Conservation (phyloP, 2,888 invertebrate genomes). For the Leucophora obtusa region DNA sequence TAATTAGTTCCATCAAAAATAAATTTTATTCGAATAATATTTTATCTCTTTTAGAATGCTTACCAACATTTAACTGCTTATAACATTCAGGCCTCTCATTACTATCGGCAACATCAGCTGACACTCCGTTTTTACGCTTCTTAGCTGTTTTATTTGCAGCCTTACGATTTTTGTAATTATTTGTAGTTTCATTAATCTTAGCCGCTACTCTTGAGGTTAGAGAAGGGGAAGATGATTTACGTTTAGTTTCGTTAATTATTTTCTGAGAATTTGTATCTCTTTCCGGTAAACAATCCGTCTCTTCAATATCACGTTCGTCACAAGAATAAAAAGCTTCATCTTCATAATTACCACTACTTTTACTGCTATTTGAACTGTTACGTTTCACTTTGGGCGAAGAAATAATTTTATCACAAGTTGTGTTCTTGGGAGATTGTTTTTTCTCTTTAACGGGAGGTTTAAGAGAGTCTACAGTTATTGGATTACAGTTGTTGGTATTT, state of each 20-base stretch:
- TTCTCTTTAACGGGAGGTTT: slow-evolving; percentile 54
- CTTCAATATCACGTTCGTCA: slow-evolving; percentile 67
- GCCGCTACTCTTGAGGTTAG: slow-evolving; percentile 76
- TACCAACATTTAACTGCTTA: slow-evolving; percentile 76
- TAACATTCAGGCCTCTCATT: slow-evolving; percentile 71
- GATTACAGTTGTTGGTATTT: slow-evolving; percentile 57
- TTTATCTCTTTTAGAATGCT: slow-evolving; percentile 63
- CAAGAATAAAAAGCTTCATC: slow-evolving; percentile 69
- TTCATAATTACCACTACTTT: slow-evolving; percentile 69
- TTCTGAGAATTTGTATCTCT: background rate
- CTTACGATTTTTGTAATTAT: slow-evolving; percentile 73
- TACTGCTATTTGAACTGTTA: slow-evolving; percentile 69
- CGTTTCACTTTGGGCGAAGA: slow-evolving; percentile 63
- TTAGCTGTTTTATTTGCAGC: slow-evolving; percentile 67
- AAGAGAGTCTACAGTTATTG: slow-evolving; percentile 23
- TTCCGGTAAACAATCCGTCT: slow-evolving; percentile 33
- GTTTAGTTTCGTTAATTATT: slow-evolving; percentile 51
- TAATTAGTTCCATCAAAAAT: too few species aligned
- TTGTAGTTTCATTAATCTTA: slow-evolving; percentile 75
- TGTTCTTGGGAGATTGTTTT: slow-evolving; percentile 36
- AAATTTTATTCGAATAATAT: too few species aligned
- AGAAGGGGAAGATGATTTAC: slow-evolving; percentile 73
- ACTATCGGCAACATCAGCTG: slow-evolving; percentile 59
- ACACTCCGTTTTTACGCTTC: slow-evolving; percentile 56
- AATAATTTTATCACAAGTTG: background rate